A percentile compares a stretch with the other conserved stretches of the same genome.
phyloP scores from a whole-genome alignment of 2,797 vertebrate genomes.

The Cuculus canorus region DNA sequence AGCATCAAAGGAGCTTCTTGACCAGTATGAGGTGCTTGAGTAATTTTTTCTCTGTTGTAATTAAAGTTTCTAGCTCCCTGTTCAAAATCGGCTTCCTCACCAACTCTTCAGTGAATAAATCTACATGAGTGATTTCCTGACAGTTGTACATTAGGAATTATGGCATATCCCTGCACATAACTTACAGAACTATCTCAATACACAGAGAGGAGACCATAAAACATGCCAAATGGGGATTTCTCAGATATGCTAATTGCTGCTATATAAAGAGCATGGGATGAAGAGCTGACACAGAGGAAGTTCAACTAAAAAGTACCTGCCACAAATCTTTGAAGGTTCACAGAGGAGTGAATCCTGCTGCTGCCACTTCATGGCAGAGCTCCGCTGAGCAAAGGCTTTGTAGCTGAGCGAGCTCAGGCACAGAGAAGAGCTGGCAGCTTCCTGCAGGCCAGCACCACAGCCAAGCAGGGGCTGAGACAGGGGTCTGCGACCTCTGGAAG shows the following conservation, averaged over 20 bases:
- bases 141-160: slow-evolving; percentile 68
- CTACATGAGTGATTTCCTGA: slow-evolving; percentile 59
- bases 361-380: not conserved
- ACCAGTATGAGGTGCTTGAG: slow-evolving; percentile 26
- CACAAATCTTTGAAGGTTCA: slow-evolving; percentile 53
- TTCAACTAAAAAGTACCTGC: slow-evolving; percentile 19
- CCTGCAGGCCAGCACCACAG: not conserved
- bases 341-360: not conserved
- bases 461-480: not conserved
- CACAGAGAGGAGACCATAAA: slow-evolving; percentile 58
- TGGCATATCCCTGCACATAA: slow-evolving; percentile 55
- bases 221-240: slow-evolving; percentile 46
- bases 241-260: slow-evolving; percentile 66
- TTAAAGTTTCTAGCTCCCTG: slow-evolving; percentile 51
- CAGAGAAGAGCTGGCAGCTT: not conserved
- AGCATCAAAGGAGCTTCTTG: slow-evolving; percentile 46
- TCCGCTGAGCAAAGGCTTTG: not conserved
- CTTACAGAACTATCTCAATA: slow-evolving; percentile 53
- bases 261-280: slow-evolving; percentile 38
- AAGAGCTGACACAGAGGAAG: slow-evolving; percentile 45
- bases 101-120: slow-evolving; percentile 68
- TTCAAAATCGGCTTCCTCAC: slow-evolving; percentile 60
- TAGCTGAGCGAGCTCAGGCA: not conserved
- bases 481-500: fast-evolving
- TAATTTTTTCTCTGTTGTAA: slow-evolving; percentile 51